Evolutionary conservation across 1,140 invertebrate genomes (phyloP).

Genomic region (Zaprionus taronus): DNA sequence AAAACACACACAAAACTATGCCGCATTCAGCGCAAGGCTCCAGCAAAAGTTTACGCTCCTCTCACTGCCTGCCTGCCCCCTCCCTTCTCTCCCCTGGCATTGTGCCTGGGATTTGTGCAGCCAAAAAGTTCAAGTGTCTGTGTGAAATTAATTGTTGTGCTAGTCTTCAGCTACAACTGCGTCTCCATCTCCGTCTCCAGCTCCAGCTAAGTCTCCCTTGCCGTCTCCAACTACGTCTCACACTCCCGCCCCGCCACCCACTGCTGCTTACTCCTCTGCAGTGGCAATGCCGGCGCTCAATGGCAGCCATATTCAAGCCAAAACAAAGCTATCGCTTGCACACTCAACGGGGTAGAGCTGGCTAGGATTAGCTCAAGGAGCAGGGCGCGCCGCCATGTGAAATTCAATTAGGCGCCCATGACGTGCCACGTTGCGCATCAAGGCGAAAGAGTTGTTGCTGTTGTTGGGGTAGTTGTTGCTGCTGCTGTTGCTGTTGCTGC

Average conservation of each 20-base stretch:
- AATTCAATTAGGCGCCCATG: slow-evolving; percentile 80
- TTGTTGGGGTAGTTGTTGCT: slow-evolving; percentile 1
- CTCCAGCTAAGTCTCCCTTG: not conserved
- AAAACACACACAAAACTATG: slow-evolving; percentile 81
- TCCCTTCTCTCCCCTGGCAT: not conserved
- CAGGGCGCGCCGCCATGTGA: slow-evolving; percentile 47
- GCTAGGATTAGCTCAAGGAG: slow-evolving; percentile 68
- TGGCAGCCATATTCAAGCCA: slow-evolving; percentile 62
- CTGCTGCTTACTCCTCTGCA: not conserved
- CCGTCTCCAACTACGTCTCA: not conserved
- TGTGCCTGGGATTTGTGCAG: slow-evolving; percentile 74
- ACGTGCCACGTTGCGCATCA: slow-evolving; percentile 63
- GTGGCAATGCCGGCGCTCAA: not conserved
- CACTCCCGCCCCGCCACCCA: too few species aligned
- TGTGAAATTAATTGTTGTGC: slow-evolving; percentile 77
- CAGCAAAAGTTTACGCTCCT: slow-evolving; percentile 20
- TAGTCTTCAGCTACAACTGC: slow-evolving; percentile 1
- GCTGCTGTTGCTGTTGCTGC: slow-evolving; percentile 2
- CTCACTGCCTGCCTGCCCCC: not conserved
- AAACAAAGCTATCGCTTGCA: slow-evolving; percentile 83
- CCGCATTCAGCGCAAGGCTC: slow-evolving; percentile 62
- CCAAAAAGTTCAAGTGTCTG: slow-evolving; percentile 77
- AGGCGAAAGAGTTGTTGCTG: slow-evolving; percentile 35
- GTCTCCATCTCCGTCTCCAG: not conserved
- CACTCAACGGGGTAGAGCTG: slow-evolving; percentile 37